These are phyloP conservation scores for Campaea margaritaria DNA, from an alignment of 2,888 invertebrate species.

Conservation along the genomic window DNA sequence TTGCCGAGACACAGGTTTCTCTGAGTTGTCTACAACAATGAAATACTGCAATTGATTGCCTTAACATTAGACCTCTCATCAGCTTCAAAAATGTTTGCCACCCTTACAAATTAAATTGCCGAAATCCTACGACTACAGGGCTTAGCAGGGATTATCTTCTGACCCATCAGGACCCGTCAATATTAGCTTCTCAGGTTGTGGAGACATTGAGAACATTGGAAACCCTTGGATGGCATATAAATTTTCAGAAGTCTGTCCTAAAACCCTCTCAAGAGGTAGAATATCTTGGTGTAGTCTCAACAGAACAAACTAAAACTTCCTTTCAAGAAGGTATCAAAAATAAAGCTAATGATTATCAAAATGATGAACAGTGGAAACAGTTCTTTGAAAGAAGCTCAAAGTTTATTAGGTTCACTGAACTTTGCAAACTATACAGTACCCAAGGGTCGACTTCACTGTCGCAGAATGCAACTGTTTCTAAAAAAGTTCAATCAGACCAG, in stretches of 20 bases:
- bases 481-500: conserved; percentile 25
- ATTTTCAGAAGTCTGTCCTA: conserved; percentile 34
- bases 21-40: conserved; percentile 16
- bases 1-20: conserved; percentile 24
- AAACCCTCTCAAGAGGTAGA: conserved; percentile 30
- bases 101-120: too few relatives aligned
- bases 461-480: conserved; percentile 32
- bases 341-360: background rate
- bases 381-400: conserved; percentile 20
- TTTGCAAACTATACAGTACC: too few relatives aligned
- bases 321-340: too few relatives aligned
- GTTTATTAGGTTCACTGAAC: conserved; percentile 35
- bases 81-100: too few relatives aligned
- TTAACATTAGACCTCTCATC: background rate
- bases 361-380: conserved; percentile 2
- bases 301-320: background rate
- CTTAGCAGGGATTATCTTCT: too few relatives aligned
- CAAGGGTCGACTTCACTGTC: conserved; percentile 37
- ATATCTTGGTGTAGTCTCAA: conserved; percentile 18
- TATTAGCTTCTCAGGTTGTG: conserved; percentile 16
- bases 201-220: conserved; percentile 29
- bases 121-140: too few relatives aligned
- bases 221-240: conserved; percentile 37
- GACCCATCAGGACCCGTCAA: background rate
- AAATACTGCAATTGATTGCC: conserved; percentile 14